A percentile compares a stretch with the other conserved stretches of the same genome.
Conservation (phyloP, 2,113 vertebrate species). For the Bungarus multicinctus region DNA sequence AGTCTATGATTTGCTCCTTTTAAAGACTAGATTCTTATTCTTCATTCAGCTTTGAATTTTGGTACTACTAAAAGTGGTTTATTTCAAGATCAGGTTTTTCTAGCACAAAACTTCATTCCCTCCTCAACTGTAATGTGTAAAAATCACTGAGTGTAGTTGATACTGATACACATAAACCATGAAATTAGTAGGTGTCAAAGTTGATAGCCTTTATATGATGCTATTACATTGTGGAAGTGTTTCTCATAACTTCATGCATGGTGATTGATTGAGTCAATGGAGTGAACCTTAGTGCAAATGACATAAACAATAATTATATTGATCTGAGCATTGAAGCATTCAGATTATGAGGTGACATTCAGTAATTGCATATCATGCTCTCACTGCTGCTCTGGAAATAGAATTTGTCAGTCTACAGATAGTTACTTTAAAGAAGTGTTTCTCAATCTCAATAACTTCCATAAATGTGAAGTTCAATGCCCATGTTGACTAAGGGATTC, state of each 20-base stretch:
- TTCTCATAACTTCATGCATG: neutral
- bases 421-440: no score
- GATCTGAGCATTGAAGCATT: neutral
- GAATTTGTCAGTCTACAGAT: neutral
- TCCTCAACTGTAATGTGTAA: neutral
- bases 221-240: neutral
- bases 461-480: no score
- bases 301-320: neutral
- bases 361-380: neutral
- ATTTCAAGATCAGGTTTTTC: neutral
- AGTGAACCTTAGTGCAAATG: neutral
- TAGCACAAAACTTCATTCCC: neutral
- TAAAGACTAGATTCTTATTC: neutral
- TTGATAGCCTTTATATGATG: neutral
- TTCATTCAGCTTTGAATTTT: neutral
- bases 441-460: no score
- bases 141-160: neutral
- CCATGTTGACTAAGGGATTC: neutral
- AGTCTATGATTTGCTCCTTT: no score
- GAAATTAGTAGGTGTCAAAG: neutral
- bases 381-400: neutral
- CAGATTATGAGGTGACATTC: no score
- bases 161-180: neutral
- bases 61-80: neutral
- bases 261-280: neutral